These are phyloP conservation scores for Sardina pilchardus DNA, from an alignment of 2,113 vertebrate species.

Conservation along the genomic window DNA sequence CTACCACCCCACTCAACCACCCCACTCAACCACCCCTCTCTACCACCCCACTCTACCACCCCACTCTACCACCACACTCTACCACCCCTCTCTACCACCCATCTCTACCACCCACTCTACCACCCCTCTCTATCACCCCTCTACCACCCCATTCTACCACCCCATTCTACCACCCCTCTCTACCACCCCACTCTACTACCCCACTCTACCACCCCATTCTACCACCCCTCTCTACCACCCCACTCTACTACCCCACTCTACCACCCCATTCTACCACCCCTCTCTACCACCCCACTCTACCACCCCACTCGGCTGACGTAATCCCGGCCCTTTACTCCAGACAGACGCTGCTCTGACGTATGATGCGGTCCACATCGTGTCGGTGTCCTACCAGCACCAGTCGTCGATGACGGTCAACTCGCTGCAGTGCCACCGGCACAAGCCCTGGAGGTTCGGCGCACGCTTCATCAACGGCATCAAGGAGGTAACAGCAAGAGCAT, in stretches of 20 bases:
- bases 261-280: neutral
- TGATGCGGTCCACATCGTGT: slow-evolving; percentile 97
- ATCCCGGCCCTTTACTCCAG: slow-evolving; percentile 82
- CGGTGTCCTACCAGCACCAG: slow-evolving; percentile 94
- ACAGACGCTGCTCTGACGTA: slow-evolving; percentile 98
- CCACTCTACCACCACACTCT: too few species aligned
- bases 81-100: too few species aligned
- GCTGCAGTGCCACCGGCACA: slow-evolving; percentile 97
- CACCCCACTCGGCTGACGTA: slow-evolving; percentile 59
- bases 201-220: too few species aligned
- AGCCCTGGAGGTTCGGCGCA: slow-evolving; percentile 95
- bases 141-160: too few species aligned
- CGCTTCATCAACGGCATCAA: slow-evolving; percentile 98
- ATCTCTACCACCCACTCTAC: too few species aligned
- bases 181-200: too few species aligned
- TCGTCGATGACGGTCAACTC: slow-evolving; percentile 99
- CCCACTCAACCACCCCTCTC: too few species aligned
- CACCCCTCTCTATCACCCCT: slow-evolving; percentile 63
- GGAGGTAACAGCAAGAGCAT: slow-evolving; percentile 79
- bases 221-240: too few species aligned
- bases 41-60: too few species aligned
- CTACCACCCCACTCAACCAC: too few species aligned
- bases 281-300: neutral
- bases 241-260: too few species aligned
- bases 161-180: too few species aligned